These are phyloP conservation scores for Scaptomyza caliginosa DNA, from an alignment of 2,888 invertebrate species.

Conservation along the genomic window DNA sequence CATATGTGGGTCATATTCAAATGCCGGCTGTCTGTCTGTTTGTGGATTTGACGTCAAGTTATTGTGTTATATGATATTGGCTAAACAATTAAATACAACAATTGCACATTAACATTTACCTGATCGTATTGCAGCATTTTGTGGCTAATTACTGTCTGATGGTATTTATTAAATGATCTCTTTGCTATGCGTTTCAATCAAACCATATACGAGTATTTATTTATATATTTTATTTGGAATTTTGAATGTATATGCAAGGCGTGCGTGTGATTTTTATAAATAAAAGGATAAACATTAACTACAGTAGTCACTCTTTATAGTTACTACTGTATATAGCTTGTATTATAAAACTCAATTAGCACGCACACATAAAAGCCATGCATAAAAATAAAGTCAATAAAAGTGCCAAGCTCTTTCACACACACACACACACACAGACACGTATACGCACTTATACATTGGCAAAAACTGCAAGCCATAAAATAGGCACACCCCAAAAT, in stretches of 20 bases:
- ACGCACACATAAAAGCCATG: conserved; percentile 26
- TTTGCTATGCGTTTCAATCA: conserved; percentile 1
- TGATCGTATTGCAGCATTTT: conserved; percentile 76
- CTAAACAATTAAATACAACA: conserved; percentile 11
- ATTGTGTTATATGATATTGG: conserved; percentile 1
- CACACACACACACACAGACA: conserved; percentile 24
- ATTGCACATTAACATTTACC: conserved; percentile 60
- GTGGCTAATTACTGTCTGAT: conserved; percentile 25
- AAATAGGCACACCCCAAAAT: conserved; percentile 62
- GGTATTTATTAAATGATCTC: conserved; percentile 18
- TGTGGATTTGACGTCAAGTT: conserved; percentile 7
- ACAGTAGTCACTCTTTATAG: background rate
- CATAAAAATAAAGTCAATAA: conserved; percentile 43
- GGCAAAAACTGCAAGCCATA: conserved; percentile 44
- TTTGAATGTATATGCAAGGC: conserved; percentile 43
- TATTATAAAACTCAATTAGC: conserved; percentile 44
- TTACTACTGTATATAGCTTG: background rate
- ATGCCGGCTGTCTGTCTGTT: conserved; percentile 28
- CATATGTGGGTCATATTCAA: conserved; percentile 59
- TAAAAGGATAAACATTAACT: too few relatives aligned
- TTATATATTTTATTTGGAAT: conserved; percentile 25
- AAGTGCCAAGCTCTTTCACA: conserved; percentile 21
- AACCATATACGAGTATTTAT: background rate
- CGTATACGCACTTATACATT: conserved; percentile 12
- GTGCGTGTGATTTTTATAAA: too few relatives aligned